Evolutionary conservation across 2,888 invertebrate genomes (phyloP), one percentile per base, ranked within the genome.

Genomic region (Strigamia crassipes): DNA sequence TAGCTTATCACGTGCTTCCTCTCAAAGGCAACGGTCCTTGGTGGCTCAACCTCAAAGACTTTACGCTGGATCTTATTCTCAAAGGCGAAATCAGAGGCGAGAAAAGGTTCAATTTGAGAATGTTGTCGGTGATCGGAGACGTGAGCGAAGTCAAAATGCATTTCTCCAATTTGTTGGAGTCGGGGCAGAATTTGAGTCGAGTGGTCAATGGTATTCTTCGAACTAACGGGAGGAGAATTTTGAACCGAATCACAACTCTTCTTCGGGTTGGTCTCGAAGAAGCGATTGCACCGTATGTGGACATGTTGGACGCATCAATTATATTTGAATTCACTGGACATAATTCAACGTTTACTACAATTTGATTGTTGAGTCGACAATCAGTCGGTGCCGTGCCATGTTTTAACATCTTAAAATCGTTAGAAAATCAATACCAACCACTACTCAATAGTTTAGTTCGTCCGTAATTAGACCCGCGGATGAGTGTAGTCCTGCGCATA

Each of bases 101-200:
- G 18, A 66, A 66, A 18, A 66, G 23, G 18, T 66, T 66, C 9
- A 66, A 23, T 18, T 23, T 66, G 18, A 66, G 12, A 18, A 66
- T 66, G 61, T 21, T 66, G 21, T 66, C 61, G 12, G 61, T 66
- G 61, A 66, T 66, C 21, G 61, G 61, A 66, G 61, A 66, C 18
- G 61, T 66, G 12, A 21, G 10, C 23, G 61, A 66, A 66, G 61
- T 66, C 1, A 66, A 66, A 21, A 66, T 66, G 61, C 61, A 66
- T 18, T 66, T 66, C 23, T 18, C 61, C 3, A 66, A 66, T 66
- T 66, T 66, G 61, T 66, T 66, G 61, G 9, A 66, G 18, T 66
- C 61, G 12, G 61, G 61, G 0, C 61, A 66, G 61, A 66, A 66
- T 66, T 66, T 66, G 23, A 66, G 61, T 18, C 18, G 23, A 66